Conservation (phyloP, 2,113 vertebrate genomes). For the Pongo pygmaeus region DNA sequence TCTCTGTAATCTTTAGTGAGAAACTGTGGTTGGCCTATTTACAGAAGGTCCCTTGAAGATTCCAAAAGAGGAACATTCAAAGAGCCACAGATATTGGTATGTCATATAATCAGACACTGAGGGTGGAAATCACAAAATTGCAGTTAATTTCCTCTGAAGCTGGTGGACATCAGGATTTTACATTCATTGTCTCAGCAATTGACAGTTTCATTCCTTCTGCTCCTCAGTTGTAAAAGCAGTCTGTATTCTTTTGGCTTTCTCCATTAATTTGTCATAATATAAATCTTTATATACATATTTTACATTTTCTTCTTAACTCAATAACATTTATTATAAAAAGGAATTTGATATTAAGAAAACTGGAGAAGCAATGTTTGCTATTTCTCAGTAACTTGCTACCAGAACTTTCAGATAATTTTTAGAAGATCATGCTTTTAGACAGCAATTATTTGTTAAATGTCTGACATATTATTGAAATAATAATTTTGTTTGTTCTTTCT, state of each 20-base stretch:
- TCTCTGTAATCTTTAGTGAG: background rate
- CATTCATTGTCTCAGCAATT: background rate
- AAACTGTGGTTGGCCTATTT: background rate
- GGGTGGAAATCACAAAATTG: background rate
- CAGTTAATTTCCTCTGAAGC: background rate
- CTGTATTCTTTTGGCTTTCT: background rate
- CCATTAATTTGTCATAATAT: background rate
- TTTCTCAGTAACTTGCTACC: background rate
- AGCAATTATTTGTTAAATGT: background rate
- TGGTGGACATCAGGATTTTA: background rate
- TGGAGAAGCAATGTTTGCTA: background rate
- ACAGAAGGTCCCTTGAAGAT: background rate
- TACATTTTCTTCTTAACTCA: background rate
- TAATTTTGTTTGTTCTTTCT: background rate
- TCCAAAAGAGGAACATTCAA: background rate
- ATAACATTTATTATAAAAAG: slow-evolving; percentile 3
- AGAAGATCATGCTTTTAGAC: background rate
- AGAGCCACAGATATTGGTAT: background rate
- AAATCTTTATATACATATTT: background rate
- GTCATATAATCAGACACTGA: background rate
- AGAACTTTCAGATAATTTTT: background rate
- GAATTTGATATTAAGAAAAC: slow-evolving; percentile 1
- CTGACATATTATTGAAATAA: background rate
- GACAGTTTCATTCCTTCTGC: background rate
- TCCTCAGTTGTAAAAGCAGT: background rate